phyloP scores from a whole-genome alignment of 37 sponge, comb jelly and placozoan genomes.

The Agelas oroides region DNA sequence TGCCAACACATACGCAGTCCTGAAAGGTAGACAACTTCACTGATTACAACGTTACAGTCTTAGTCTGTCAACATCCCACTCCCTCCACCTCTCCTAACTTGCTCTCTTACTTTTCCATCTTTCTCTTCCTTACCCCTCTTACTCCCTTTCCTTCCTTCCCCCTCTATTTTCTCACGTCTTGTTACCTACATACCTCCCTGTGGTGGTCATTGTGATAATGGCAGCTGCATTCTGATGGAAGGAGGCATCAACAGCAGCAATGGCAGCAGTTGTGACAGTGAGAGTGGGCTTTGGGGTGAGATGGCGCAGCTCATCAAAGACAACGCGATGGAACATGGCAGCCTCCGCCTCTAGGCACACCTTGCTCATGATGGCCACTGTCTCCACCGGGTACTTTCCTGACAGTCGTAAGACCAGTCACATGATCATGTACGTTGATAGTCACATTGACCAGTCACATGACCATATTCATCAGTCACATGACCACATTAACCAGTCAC shows the following conservation, averaged over 20 bases:
- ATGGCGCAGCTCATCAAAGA: constrained; percentile 80
- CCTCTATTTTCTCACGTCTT: no score
- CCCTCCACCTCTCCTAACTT: no score
- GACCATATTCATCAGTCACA: no score
- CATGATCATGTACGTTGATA: constrained; percentile 82
- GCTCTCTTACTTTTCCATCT: no score
- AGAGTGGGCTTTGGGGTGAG: constrained; percentile 69
- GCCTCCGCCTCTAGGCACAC: constrained; percentile 94
- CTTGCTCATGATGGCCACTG: constrained; percentile 88
- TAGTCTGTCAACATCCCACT: no score
- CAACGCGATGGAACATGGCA: constrained; percentile 87
- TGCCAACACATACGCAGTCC: constrained; percentile 76
- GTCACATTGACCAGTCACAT: no score
- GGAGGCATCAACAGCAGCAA: constrained; percentile 95
- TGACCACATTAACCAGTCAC: no score
- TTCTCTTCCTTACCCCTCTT: no score
- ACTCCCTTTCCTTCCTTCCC: no score
- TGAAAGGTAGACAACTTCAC: neutral
- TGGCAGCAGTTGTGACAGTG: constrained; percentile 79
- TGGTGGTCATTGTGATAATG: constrained; percentile 95
- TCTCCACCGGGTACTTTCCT: constrained; percentile 86
- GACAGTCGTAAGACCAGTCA: neutral
- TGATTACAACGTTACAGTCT: no score
- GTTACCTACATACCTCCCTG: constrained; percentile 81
- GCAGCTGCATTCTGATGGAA: constrained; percentile 90